phyloP scores from a whole-genome alignment of 2,797 vertebrate genomes.

The Myiotriccus ornatus region DNA sequence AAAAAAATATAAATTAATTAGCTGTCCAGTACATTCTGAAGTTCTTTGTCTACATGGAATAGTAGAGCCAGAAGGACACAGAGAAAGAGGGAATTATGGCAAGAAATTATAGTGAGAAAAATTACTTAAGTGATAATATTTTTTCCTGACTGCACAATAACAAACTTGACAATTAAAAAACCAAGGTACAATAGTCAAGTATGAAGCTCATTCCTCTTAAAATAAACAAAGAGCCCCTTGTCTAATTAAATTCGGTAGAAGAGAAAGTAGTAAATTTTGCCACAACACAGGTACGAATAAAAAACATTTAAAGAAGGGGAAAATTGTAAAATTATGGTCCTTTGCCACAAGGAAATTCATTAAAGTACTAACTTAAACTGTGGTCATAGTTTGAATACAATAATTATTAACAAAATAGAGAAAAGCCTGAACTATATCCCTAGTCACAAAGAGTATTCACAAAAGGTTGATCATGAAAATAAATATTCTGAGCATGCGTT shows the following conservation, averaged over 20 bases:
- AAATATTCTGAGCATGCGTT: not conserved
- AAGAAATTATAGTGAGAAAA: not conserved
- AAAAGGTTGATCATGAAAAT: not conserved
- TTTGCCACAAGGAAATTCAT: not conserved
- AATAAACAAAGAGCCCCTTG: not conserved
- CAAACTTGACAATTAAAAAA: not conserved
- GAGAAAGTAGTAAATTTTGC: not conserved
- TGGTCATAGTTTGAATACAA: not conserved
- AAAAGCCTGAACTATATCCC: not conserved
- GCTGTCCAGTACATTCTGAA: not conserved
- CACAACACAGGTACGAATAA: not conserved
- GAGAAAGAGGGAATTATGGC: not conserved
- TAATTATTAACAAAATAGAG: not conserved
- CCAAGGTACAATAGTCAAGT: not conserved
- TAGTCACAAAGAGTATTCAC: not conserved
- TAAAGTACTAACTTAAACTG: not conserved
- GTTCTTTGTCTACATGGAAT: not conserved
- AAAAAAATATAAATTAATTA: not conserved
- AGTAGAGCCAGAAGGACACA: not conserved
- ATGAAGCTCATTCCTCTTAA: not conserved
- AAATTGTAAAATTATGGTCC: not conserved
- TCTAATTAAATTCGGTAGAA: not conserved
- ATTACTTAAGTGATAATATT: not conserved
- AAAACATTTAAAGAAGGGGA: not conserved
- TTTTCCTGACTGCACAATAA: not conserved